Evolutionary conservation across 1,140 invertebrate genomes (phyloP).

Genomic region (Apis florea): DNA sequence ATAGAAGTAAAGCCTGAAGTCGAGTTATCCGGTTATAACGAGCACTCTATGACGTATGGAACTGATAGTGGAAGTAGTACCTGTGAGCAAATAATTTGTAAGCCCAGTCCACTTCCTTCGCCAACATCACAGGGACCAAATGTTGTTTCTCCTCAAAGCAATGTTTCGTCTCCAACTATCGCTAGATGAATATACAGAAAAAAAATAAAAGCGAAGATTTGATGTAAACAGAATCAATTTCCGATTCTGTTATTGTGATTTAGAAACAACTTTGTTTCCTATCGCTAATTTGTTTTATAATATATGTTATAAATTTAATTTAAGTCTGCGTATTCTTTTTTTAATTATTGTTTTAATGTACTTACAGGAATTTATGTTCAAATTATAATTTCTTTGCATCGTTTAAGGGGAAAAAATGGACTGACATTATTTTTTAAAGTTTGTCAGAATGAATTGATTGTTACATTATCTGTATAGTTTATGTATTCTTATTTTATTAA

Average conservation of each 20-base stretch:
- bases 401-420: neutral
- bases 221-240: constrained; percentile 11
- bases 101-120: constrained; percentile 74
- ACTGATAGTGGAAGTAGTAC: constrained; percentile 71
- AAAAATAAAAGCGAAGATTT: constrained; percentile 40
- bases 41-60: constrained; percentile 64
- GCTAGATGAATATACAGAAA: constrained; percentile 72
- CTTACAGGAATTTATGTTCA: constrained; percentile 37
- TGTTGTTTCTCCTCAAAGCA: constrained; percentile 72
- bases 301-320: neutral
- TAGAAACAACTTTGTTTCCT: constrained; percentile 40
- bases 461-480: constrained; percentile 45
- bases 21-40: constrained; percentile 67
- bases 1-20: constrained; percentile 77
- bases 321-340: constrained; percentile 26
- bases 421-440: constrained; percentile 28
- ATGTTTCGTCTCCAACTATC: constrained; percentile 73
- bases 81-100: constrained; percentile 78
- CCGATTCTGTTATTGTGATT: constrained; percentile 36
- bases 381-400: constrained; percentile 17
- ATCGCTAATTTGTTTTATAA: constrained; percentile 18
- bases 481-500: constrained; percentile 13
- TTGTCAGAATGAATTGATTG: constrained; percentile 8
- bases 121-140: constrained; percentile 69
- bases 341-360: constrained; percentile 20